Conservation (phyloP, 1,140 invertebrate species). For the Papilio polytes region DNA sequence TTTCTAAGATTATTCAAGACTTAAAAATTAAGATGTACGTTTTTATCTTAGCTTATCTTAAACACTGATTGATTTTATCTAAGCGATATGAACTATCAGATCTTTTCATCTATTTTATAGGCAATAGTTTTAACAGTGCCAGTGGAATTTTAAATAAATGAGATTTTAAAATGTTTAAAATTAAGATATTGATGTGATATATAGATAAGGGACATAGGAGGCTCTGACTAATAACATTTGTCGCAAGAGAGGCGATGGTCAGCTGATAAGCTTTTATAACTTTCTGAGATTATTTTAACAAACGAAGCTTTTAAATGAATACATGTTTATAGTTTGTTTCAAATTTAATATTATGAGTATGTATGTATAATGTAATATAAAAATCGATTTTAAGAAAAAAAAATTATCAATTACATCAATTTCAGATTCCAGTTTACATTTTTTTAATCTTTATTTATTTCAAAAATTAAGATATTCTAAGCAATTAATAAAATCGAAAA, state of each 20-base stretch:
- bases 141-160: conserved; percentile 37
- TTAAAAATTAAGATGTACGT: conserved; percentile 24
- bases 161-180: conserved; percentile 29
- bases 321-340: neutral
- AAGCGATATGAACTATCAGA: conserved; percentile 33
- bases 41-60: conserved; percentile 34
- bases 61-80: conserved; percentile 39
- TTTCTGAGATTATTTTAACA: conserved; percentile 22
- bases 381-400: no score
- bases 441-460: neutral
- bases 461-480: neutral
- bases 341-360: neutral
- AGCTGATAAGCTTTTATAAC: conserved; percentile 17
- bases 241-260: conserved; percentile 34
- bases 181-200: conserved; percentile 32
- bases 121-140: conserved; percentile 26
- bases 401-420: no score
- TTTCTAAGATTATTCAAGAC: neutral
- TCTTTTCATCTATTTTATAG: conserved; percentile 36
- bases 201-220: conserved; percentile 9
- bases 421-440: no score
- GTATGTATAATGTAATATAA: no score
- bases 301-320: conserved; percentile 1
- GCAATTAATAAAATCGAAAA: conserved; percentile 34
- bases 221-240: conserved; percentile 27